Evolutionary conservation across 1,140 invertebrate genomes (phyloP), one percentile per base, ranked within the genome.

Genomic region (Drusus annulatus): DNA sequence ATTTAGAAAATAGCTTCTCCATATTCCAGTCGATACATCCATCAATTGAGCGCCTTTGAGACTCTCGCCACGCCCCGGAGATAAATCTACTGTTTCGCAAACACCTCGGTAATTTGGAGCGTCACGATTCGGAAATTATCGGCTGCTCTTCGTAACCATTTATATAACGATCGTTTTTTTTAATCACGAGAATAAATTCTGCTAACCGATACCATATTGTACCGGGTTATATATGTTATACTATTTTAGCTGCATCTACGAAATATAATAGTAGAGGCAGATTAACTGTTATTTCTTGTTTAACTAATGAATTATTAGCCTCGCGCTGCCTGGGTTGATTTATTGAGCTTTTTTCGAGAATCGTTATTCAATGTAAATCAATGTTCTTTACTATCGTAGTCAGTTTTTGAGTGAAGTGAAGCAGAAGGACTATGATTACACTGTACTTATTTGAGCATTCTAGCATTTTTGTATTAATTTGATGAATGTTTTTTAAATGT

Each of bases 31-130:
- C 76, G 25, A 78, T 65, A 69, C 75, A 82, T 80, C 81, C 78
- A 80, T 82, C 81, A 80, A 69, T 54, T 19, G 54, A 65, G 65
- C 81, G 81, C 75, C 75, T 79, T 76, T 65, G 76, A 71, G 60
- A 71, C 51, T 52, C 7, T 6, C 19, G 76, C 74, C 81, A 62
- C 81, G 81, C 81, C 81, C 69, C 36, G 16, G 54, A 82, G 78
- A 82, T 82, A 80, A 80, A 80, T 82, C 81, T 74, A 68, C 56
- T 73, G 81, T 78, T 80, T 82, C 63, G 81, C 78, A 80, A 82
- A 80, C 78, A 80, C 78, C 65, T 80, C 65, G 73, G 76, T 74
- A 68, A 82, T 82, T 82, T 82, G 50, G 78, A 69, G 74, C 60
- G 81, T 71, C 81, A 82, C 81, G 81, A 79, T 79, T 82, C 73